phyloP scores from a whole-genome alignment of 2,113 vertebrate genomes.

The Indri indri region DNA sequence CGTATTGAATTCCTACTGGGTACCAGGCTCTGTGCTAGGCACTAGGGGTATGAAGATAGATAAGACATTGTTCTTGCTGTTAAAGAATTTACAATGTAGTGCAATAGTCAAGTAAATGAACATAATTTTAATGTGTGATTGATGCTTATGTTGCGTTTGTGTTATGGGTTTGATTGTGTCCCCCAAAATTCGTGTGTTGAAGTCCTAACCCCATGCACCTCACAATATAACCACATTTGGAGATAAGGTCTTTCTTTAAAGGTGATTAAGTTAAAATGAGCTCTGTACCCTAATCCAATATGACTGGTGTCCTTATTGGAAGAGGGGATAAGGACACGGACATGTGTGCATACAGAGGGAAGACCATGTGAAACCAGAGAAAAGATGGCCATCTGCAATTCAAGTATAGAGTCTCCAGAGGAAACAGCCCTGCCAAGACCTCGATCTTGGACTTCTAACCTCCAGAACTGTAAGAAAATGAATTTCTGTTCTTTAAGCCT shows the following conservation, averaged over 20 bases:
- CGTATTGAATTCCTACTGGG: background rate
- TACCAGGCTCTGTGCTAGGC: background rate
- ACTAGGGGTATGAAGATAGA: background rate
- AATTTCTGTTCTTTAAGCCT: background rate
- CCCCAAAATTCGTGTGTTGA: background rate
- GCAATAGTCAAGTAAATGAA: background rate
- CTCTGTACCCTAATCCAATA: background rate
- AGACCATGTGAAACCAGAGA: background rate
- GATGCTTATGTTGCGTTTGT: background rate
- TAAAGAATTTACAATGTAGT: background rate
- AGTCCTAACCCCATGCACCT: background rate
- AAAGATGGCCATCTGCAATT: background rate
- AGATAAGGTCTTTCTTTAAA: background rate
- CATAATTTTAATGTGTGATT: background rate
- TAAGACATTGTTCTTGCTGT: background rate
- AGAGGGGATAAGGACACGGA: background rate
- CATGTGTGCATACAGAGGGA: background rate
- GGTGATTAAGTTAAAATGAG: background rate
- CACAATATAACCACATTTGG: background rate
- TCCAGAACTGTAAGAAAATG: constrained; percentile 4
- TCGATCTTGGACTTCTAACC: background rate
- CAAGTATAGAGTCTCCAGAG: background rate
- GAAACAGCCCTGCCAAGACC: background rate
- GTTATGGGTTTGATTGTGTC: background rate
- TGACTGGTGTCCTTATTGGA: background rate